Evolutionary conservation across 2,888 invertebrate species (phyloP).

Genomic region (Operophtera brumata): DNA sequence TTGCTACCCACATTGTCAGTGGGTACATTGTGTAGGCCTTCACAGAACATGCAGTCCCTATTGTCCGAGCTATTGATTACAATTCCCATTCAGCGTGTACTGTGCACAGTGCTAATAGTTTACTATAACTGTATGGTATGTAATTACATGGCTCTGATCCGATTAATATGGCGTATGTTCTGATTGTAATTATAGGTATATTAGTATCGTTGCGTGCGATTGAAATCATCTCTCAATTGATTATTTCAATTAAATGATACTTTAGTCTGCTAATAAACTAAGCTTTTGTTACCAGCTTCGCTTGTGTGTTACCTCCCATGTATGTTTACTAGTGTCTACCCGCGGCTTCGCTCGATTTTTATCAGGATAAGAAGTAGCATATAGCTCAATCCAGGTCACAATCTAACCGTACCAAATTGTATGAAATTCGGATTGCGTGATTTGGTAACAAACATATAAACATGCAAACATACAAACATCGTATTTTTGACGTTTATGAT

Average conservation of each 20-base stretch:
- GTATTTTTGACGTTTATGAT: too few relatives aligned
- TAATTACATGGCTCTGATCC: conserved; percentile 56
- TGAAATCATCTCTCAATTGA: not conserved
- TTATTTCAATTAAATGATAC: not conserved
- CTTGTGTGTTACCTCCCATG: too few relatives aligned
- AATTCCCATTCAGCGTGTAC: conserved; percentile 51
- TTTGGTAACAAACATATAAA: too few relatives aligned
- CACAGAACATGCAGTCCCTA: conserved; percentile 40
- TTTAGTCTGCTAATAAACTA: too few relatives aligned
- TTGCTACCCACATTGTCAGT: conserved; percentile 10
- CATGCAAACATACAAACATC: too few relatives aligned
- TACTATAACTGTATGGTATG: conserved; percentile 42
- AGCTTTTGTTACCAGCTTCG: too few relatives aligned
- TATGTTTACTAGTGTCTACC: too few relatives aligned
- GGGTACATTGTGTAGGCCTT: conserved; percentile 19
- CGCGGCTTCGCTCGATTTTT: too few relatives aligned
- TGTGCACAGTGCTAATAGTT: conserved; percentile 34
- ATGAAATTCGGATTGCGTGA: too few relatives aligned
- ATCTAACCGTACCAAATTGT: too few relatives aligned
- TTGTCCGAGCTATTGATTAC: conserved; percentile 67
- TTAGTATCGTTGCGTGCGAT: not conserved
- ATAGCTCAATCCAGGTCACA: too few relatives aligned
- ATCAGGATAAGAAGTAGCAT: too few relatives aligned
- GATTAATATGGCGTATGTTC: conserved; percentile 53
- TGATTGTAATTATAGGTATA: not conserved